Evolutionary conservation across 2,113 vertebrate genomes (phyloP), one percentile per base, ranked within the genome.

Genomic region (Rafetus swinhoei): DNA sequence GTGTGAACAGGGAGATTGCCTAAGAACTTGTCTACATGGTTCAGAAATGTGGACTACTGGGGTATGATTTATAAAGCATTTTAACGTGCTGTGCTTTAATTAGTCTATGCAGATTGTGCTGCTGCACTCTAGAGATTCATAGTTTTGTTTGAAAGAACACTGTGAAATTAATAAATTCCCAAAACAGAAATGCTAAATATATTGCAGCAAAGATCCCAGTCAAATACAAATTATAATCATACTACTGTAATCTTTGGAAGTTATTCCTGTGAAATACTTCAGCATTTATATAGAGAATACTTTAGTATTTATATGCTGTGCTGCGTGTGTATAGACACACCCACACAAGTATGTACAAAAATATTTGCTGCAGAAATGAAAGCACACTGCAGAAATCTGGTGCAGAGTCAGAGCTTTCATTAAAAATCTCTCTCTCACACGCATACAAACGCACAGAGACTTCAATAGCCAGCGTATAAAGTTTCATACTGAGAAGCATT

Each of bases 191-290:
- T 1, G 4, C n/a, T 72, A 72, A 35, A 21, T 35, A 72, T 35
- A 69, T 69, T n/a, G n/a, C 62, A 69, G 90, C 87, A 87, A 92
- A 91, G 89, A 89, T 86, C 87, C 81, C 90, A 89, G 89, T 92
- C 93, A 69, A 95, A 84, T 89, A 93, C 90, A 8, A 81, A 81
- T 90, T 93, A 79, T 56, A 72, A 76, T 94, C 24, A 18, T 81
- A 74, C 16, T 86, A 86, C 55, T 84, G 10, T 90, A 93, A 79
- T 1, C 4, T 89, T n/a, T 54, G 56, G 45, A 45, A 3, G 8
- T 15, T 90, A 86, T 94, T 79, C 85, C 76, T 95, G 16, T 35
- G 21, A 10, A 72, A 18, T 72, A 35, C 15, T 89, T 79, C 77
- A 57, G 22, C 93, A 1, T 2, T 1, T 25, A 22, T 94, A 54